Evolutionary conservation across 1,140 invertebrate genomes (phyloP), one percentile per base, ranked within the genome.

Genomic region (Wiebesia pumilae): DNA sequence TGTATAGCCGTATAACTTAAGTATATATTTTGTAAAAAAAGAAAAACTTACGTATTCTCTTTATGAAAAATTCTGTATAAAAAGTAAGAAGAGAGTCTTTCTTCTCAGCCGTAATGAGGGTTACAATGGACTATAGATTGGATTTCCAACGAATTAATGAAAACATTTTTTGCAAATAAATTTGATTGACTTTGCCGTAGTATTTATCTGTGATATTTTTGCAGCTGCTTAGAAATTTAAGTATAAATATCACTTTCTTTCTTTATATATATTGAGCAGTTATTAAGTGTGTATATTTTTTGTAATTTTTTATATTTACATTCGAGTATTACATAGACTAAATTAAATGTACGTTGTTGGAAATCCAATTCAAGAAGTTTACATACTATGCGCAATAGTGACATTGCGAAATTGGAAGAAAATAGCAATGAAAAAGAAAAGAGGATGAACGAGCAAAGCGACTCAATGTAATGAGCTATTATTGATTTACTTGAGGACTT

Each of bases 401-500:
- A 69, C 30, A 14, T 7, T 69, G 30, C 9, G 30, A 75, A 43
- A 75, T 40, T 27, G 27, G 51, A 27, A 3, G 6, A 12, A 67
- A 30, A 67, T 2, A 69, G 27, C 21, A 82, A 71, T 33, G n/a
- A n/a, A 3, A 51, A 9, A 3, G 24, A 78, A 54, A 12, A 47
- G 1, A 14, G 69, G 33, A 40, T 38, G 4, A 38, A n/a, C 73
- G 10, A 78, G 27, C 1, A 51, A n/a, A 78, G 65, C 75, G 82
- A 87, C 86, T 86, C 65, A 81, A 86, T 85, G 84, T 85, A 82
- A 87, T 87, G 86, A 71, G 84, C 81, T 86, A n/a, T 75, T 79
- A 19, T 14, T 67, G 71, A 54, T 81, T 38, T 62, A 40, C 14
- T 24, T 33, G 40, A 65, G 3, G 2, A 21, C 51, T 54, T 54